Evolutionary conservation across 2,113 vertebrate species (phyloP), one percentile per base, ranked within the genome.

Genomic region (Heterochromis multidens): DNA sequence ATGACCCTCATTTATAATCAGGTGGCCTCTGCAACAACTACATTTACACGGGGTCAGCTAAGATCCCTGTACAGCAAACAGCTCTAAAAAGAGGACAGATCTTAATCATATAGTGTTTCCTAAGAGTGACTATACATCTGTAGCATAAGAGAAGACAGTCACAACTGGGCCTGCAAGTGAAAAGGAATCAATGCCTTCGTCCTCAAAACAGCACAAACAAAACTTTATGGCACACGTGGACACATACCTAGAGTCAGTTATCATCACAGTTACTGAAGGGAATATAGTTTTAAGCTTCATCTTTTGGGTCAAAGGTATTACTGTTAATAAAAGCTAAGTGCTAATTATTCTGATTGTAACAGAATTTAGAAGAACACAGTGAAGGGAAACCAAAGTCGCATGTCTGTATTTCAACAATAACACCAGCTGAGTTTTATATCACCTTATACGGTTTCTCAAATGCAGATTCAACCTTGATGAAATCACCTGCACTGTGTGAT

Each of bases 41-140:
- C 93, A 96, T 97, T 97, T 96, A 94, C 88, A 88, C 95, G 91
- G 96, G 96, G 96, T 95, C 96, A 97, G 93, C 94, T 89, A 80
- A 94, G 96, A 94, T 95, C 94, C 94, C 82, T 92, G 94, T 90
- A 80, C 85, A 95, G 80, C 90, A 87, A 96, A 92, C 84, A 89
- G 88, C 89, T 89, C 81, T 90, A 94, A 95, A 93, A 93, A 92
- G 91, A 85, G 82, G 86, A 83, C 74, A 79, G 85, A 84, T 94
- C 92, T 93, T 95, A 95, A 95, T 96, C 92, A 92, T 91, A 80
- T 84, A 93, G 89, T 81, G 91, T 89, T 95, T 29, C 81, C 81
- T 89, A 29, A 91, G 89, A 90, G 88, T 56, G 85, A 67, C 81
- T 91, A 90, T 61, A 91, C 81, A 91, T 82, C 87, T 79, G 89